Conservation (phyloP, 1,140 invertebrate genomes). For the Teleopsis dalmanni region DNA sequence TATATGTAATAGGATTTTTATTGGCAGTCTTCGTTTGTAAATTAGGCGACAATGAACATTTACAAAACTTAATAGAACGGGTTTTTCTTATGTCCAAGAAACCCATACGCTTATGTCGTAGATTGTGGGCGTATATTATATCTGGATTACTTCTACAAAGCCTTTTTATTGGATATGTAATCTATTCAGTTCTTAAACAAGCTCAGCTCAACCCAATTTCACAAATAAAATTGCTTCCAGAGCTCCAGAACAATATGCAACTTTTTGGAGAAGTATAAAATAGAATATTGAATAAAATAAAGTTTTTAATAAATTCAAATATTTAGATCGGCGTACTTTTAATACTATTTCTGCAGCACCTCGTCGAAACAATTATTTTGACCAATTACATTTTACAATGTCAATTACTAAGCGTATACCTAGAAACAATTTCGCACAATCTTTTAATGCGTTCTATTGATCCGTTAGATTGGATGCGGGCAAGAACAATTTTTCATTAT, state of each 20-base stretch:
- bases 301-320: neutral
- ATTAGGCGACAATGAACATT: conserved; percentile 75
- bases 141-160: conserved; percentile 60
- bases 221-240: conserved; percentile 22
- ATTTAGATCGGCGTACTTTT: conserved; percentile 51
- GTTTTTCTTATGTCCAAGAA: conserved; percentile 47
- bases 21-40: conserved; percentile 72
- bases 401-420: conserved; percentile 63
- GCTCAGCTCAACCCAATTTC: conserved; percentile 51
- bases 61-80: conserved; percentile 84
- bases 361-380: conserved; percentile 68
- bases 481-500: no score
- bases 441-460: conserved; percentile 62
- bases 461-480: conserved; percentile 68
- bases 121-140: conserved; percentile 63
- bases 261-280: conserved; percentile 48
- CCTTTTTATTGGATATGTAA: conserved; percentile 56
- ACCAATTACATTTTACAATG: conserved; percentile 73
- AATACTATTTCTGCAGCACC: conserved; percentile 65
- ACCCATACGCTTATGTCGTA: conserved; percentile 58
- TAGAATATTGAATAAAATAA: neutral
- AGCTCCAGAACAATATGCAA: conserved; percentile 49
- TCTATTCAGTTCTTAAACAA: conserved; percentile 52
- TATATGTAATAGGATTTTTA: conserved; percentile 69
- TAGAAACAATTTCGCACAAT: conserved; percentile 61